These are phyloP conservation scores for Bruchidius siliquastri DNA, from an alignment of 2,888 invertebrate species.

Conservation along the genomic window DNA sequence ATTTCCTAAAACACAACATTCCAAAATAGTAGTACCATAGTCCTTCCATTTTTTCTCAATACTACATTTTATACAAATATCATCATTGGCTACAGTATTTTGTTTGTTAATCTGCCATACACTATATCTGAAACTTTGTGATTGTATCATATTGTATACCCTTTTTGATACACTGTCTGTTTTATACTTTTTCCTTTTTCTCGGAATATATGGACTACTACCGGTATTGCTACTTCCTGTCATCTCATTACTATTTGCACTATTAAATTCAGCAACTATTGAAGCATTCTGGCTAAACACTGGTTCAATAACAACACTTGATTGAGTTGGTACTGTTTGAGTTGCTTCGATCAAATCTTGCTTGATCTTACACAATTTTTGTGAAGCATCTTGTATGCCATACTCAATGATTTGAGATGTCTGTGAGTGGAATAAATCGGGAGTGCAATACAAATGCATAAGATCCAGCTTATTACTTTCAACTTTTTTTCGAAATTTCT, in stretches of 20 bases:
- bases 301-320: background rate
- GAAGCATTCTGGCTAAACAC: background rate
- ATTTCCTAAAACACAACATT: background rate
- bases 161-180: background rate
- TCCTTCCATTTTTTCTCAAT: background rate
- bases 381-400: background rate
- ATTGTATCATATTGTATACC: background rate
- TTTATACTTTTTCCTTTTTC: background rate
- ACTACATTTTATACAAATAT: background rate
- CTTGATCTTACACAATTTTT: background rate
- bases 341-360: background rate
- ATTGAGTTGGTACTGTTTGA: background rate
- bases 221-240: background rate
- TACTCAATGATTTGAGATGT: background rate
- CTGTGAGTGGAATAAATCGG: background rate
- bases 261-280: background rate
- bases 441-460: background rate
- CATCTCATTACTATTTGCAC: background rate
- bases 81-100: background rate
- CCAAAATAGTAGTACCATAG: background rate
- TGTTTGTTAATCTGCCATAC: background rate
- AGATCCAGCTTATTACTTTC: background rate
- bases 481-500: background rate
- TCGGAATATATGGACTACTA: background rate
- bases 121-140: background rate